These are phyloP conservation scores for Myotis yumanensis DNA, from an alignment of 2,113 vertebrate species.

Conservation along the genomic window DNA sequence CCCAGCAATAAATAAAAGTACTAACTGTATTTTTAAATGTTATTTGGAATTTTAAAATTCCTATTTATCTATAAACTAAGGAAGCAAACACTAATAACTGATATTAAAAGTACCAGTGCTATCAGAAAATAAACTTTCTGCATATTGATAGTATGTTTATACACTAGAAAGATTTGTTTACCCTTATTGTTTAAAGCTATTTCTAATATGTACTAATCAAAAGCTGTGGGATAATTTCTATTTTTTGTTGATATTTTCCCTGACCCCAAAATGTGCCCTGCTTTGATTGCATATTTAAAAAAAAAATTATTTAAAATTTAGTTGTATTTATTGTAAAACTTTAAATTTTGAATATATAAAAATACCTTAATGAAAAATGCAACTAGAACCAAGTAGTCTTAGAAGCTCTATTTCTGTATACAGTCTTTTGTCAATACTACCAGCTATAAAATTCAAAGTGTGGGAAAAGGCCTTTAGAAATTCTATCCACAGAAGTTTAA, in stretches of 20 bases:
- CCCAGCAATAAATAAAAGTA: not conserved
- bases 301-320: not conserved
- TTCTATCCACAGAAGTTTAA: slow-evolving; percentile 3
- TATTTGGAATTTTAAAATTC: slow-evolving; percentile 3
- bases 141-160: not conserved
- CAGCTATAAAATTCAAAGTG: not conserved
- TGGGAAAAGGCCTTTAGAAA: not conserved
- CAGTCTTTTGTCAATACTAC: not conserved
- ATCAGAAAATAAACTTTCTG: not conserved
- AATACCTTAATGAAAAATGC: slow-evolving; percentile 20
- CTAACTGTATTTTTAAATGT: slow-evolving; percentile 9
- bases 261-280: not conserved
- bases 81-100: not conserved
- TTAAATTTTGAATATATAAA: not conserved
- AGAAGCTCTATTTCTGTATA: slow-evolving; percentile 30
- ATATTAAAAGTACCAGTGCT: not conserved
- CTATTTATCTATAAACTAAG: not conserved
- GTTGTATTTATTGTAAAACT: slow-evolving; percentile 27
- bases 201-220: slow-evolving; percentile 18
- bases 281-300: not conserved
- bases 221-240: not conserved
- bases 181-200: not conserved
- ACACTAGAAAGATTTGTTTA: not conserved
- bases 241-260: not conserved
- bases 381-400: not conserved